These are phyloP conservation scores for Parauchenoglanis ngamensis DNA, from an alignment of 2,797 vertebrate species.

Conservation along the genomic window DNA sequence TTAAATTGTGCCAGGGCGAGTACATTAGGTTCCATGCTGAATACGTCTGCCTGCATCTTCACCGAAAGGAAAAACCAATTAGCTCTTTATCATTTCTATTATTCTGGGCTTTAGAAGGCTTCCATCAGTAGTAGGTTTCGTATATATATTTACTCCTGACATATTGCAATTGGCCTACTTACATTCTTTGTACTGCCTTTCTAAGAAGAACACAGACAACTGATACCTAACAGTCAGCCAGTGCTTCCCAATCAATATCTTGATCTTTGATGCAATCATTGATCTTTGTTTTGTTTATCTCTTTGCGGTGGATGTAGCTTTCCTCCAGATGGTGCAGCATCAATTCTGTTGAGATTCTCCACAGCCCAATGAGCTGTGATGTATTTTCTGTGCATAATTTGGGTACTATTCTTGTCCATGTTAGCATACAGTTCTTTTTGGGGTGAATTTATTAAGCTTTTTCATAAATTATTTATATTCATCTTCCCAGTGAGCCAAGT, in stretches of 20 bases:
- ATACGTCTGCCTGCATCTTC: conserved; percentile 1
- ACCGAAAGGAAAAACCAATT: conserved; percentile 29
- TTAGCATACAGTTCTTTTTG: not conserved
- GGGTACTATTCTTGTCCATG: not conserved
- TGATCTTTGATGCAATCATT: not conserved
- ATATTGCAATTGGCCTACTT: not conserved
- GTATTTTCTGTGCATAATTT: not conserved
- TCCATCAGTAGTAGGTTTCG: not conserved
- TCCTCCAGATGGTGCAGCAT: too few species aligned
- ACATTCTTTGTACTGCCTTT: not conserved
- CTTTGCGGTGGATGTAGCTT: not conserved
- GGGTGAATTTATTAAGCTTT: not conserved
- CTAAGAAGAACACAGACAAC: not conserved
- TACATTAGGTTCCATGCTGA: conserved; percentile 29
- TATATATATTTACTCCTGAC: not conserved
- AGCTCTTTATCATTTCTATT: not conserved
- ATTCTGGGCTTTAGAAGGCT: not conserved
- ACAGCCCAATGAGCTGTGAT: not conserved
- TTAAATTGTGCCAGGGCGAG: not conserved
- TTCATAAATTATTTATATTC: not conserved
- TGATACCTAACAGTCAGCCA: not conserved
- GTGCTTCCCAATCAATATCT: conserved; percentile 8
- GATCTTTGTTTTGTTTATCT: not conserved
- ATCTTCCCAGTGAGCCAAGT: not conserved
- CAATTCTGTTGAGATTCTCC: not conserved